Base-by-base conservation (phyloP, 2,888 invertebrate genomes). In the Anthophora plumipes region DNA sequence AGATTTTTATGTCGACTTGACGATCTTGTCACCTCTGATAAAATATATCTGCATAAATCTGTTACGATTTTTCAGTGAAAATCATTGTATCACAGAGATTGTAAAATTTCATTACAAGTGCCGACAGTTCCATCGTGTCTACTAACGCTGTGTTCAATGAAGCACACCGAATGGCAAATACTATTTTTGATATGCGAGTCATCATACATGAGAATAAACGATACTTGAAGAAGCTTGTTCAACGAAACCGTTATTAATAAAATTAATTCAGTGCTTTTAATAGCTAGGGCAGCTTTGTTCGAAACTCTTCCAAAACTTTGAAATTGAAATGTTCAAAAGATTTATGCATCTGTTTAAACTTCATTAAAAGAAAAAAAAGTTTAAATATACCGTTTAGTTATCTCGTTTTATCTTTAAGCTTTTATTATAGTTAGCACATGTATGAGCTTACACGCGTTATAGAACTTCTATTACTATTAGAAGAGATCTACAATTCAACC, bases 1-100 rank as follows among this genome's bases (percentile, higher is more conserved):
- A 85, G 41, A 63, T 55, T 79, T 31, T 80, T 84, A 86, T 61
- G 79, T 73, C 63, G 70, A 84, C 64, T 77, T 59, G 78, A 52
- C 50, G 61, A 59, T 83, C 76, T 82, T 76, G 85, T 83, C 80
- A 84, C 71, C 70, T 82, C 76, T 83, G 84, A 86, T 69, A 74
- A 85, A 83, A 85, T 60, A 72, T 69, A 88, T 88, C 82, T 80
- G 87, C 87, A 86, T 90, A 89, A 90, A 92, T 92, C 92, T 92
- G 92, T 92, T 92, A 91, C 90, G 88, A n/a, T n/a, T n/a, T 83
- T 88, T 74, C 82, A 91, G 89, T 83, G 81, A 77, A 80, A 85
- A 82, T 75, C 82, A 71, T 66, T 82, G 55, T 60, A 71, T 57
- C 60, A 72, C 73, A 72, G 63, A 82, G 43, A 63, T 41, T 17